phyloP scores from a whole-genome alignment of 2,113 vertebrate species.

The Xyliphius kryptos region DNA sequence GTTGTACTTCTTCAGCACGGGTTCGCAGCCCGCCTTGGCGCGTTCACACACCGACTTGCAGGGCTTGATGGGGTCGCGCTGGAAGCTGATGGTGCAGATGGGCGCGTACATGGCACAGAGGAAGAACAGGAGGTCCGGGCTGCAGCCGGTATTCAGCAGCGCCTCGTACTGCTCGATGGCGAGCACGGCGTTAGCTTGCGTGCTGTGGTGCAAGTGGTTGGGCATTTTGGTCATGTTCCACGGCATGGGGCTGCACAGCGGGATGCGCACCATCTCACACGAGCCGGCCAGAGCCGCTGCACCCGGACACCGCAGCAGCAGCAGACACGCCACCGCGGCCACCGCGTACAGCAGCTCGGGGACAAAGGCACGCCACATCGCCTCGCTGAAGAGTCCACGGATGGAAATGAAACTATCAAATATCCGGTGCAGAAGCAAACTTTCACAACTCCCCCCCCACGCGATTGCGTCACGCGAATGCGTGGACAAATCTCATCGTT shows the following conservation, averaged over 20 bases:
- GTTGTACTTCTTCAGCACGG: constrained; percentile 84
- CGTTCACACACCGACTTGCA: constrained; percentile 93
- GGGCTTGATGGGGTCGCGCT: constrained; percentile 95
- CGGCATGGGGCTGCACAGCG: constrained; percentile 86
- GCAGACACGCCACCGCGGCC: not conserved
- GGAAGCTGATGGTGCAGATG: constrained; percentile 97
- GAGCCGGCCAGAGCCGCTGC: constrained; percentile 63
- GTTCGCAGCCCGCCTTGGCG: constrained; percentile 86
- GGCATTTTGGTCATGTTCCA: constrained; percentile 99
- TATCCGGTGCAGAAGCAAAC: too few species aligned
- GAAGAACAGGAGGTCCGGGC: constrained; percentile 89
- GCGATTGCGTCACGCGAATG: too few species aligned
- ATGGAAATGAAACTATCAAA: too few species aligned
- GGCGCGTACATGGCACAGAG: constrained; percentile 97
- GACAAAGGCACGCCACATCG: not conserved
- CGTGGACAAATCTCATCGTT: too few species aligned
- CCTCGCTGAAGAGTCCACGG: not conserved
- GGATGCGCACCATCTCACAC: constrained; percentile 89
- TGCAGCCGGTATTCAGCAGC: constrained; percentile 85
- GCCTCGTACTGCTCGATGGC: constrained; percentile 97
- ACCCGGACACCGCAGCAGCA: constrained; percentile 1
- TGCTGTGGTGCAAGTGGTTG: constrained; percentile 99
- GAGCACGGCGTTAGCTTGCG: constrained; percentile 94
- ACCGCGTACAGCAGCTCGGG: not conserved
- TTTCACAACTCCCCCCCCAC: too few species aligned